phyloP scores from a whole-genome alignment of 2,113 vertebrate genomes.

The Dryoscopus gambensis region DNA sequence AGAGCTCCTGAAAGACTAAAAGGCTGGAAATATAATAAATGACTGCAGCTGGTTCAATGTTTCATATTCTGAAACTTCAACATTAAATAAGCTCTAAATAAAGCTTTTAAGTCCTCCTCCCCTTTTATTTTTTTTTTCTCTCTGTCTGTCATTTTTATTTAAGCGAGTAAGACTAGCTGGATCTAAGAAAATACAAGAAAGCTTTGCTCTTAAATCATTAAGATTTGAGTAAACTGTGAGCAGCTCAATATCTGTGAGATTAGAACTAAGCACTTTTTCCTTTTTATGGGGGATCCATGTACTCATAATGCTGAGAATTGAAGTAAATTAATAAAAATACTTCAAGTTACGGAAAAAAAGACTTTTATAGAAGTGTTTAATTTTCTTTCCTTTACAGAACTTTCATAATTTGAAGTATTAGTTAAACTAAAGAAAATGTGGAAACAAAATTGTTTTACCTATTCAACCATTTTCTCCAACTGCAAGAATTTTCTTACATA shows the following conservation, averaged over 20 bases:
- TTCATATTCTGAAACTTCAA: neutral
- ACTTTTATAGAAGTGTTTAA: neutral
- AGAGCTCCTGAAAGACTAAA: neutral
- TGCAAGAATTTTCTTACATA: neutral
- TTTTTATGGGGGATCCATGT: neutral
- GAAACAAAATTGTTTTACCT: neutral
- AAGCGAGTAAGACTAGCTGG: neutral
- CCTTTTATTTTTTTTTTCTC: neutral
- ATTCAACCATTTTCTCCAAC: neutral
- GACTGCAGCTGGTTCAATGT: neutral
- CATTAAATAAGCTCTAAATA: neutral
- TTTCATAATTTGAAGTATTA: neutral
- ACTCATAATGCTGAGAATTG: neutral
- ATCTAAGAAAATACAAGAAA: neutral
- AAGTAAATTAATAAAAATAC: neutral
- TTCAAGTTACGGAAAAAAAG: neutral
- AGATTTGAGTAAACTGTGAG: neutral
- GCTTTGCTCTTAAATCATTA: neutral
- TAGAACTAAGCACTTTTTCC: neutral
- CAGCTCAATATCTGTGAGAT: neutral
- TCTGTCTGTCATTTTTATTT: neutral
- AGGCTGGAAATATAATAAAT: neutral
- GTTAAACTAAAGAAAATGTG: neutral
- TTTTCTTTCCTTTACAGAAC: neutral
- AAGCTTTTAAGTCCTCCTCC: neutral